Base-by-base conservation (phyloP, 2,888 invertebrate species). In the Ceraclea dissimilis region DNA sequence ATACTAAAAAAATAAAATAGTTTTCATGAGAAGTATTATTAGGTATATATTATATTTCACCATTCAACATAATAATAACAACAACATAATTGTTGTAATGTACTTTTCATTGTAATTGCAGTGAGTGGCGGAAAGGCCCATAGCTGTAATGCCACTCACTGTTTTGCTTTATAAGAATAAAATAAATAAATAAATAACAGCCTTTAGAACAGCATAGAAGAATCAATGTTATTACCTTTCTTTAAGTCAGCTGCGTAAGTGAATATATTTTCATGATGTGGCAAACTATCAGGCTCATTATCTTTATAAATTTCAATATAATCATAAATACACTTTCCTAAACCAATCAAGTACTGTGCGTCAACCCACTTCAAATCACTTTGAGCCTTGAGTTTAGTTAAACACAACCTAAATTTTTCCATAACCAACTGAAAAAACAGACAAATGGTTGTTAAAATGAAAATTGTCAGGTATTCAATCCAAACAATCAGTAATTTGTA, bases 311-410 rank as follows among this genome's bases (percentile, higher is more conserved):
- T 43, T 17, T 50, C 52, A 18, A 61, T 51, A 44, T 55, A 61
- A 56, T 61, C 61, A 21, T 55, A 55, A 20, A 57, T 52, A 48
- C 59, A 57, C 51, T 55, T 50, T 34, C 61, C 61, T 10, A 61
- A 47, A 13, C 53, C 57, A 39, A 61, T 59, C 13, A 61, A 56
- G 16, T 54, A 26, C 34, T 59, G 52, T 19, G 50, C 52, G 13
- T 59, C 55, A 21, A 52, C 16, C 55, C 55, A 58, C 1, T 54
- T 21, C 4, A 59, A 19, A 44, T 17, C 16, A 20, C 33, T 22
- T 47, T 57, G 51, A 21, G 22, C 48, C 52, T 57, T 57, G 18
- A 61, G 34, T 10, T 46, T 19, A 22, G 39, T 53, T 8, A 61
- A 46, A 26, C 59, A 52, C 4, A 31, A 21, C 2, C 54, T 57